Evolutionary conservation across 2,797 vertebrate genomes (phyloP).

Genomic region (Chloroceryle amazona): DNA sequence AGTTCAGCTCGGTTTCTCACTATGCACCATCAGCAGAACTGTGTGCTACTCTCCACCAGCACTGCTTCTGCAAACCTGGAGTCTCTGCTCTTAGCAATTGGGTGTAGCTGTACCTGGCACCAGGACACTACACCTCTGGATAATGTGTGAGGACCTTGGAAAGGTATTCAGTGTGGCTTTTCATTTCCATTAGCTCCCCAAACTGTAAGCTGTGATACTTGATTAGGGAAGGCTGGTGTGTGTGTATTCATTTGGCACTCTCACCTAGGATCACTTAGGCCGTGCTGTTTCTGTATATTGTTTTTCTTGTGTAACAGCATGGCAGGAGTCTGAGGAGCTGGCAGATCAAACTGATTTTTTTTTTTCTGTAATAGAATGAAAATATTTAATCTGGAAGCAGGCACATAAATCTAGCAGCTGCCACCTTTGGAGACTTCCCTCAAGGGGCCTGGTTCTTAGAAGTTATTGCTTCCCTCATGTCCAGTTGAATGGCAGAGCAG

Average conservation of each 20-base stretch:
- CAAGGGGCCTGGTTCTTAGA: not conserved
- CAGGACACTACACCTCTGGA: fast-evolving
- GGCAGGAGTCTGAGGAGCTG: not conserved
- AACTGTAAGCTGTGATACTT: fast-evolving
- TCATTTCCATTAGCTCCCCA: not conserved
- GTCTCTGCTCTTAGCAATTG: not conserved
- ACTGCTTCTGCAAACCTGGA: not conserved
- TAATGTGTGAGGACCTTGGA: not conserved
- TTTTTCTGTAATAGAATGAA: not conserved
- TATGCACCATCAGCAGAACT: fast-evolving
- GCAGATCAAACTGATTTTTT: not conserved
- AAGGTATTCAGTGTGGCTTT: not conserved
- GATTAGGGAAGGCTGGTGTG: not conserved
- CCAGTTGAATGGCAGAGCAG: fast-evolving
- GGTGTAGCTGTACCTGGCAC: not conserved
- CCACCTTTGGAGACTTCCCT: not conserved
- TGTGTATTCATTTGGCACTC: not conserved
- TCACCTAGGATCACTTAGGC: not conserved
- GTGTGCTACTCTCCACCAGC: fast-evolving
- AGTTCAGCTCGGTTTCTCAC: not conserved
- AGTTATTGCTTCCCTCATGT: not conserved
- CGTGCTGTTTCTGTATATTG: not conserved
- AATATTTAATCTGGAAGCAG: not conserved
- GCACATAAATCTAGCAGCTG: not conserved
- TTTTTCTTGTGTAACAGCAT: not conserved